phyloP scores from a whole-genome alignment of 2,888 invertebrate species.

The Philaethria dido region DNA sequence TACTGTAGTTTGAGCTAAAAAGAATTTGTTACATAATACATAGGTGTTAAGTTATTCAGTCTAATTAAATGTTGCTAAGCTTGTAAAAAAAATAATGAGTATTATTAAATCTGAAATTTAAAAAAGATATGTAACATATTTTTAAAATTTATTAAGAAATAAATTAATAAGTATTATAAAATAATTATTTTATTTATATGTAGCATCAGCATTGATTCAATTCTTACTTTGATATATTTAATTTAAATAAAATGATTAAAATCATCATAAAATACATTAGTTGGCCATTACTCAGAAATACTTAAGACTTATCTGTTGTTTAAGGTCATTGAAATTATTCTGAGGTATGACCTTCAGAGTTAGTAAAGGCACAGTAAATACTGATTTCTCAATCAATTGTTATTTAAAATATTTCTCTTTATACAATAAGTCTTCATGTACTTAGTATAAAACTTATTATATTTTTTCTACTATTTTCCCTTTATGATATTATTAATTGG shows the following conservation, averaged over 20 bases:
- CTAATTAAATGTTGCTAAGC: background rate
- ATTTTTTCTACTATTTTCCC: background rate
- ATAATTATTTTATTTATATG: too few relatives aligned
- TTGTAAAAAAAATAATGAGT: background rate
- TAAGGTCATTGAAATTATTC: slow-evolving; percentile 40
- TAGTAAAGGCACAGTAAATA: slow-evolving; percentile 44
- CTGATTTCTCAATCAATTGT: slow-evolving; percentile 42
- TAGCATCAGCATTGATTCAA: too few relatives aligned
- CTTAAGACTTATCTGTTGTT: slow-evolving; percentile 11
- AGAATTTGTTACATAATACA: background rate
- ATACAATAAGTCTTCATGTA: background rate
- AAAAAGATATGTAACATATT: too few relatives aligned
- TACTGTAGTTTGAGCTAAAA: background rate
- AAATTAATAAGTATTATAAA: too few relatives aligned
- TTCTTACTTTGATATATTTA: too few relatives aligned
- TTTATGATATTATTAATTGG: background rate
- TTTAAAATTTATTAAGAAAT: too few relatives aligned
- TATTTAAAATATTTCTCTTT: slow-evolving; percentile 12
- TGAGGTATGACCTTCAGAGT: slow-evolving; percentile 43
- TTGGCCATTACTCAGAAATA: background rate
- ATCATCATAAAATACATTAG: background rate
- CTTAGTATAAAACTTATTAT: background rate
- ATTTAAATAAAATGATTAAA: background rate
- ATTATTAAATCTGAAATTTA: too few relatives aligned
- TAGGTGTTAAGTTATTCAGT: background rate